Evolutionary conservation across 2,797 vertebrate genomes (phyloP), one percentile per base, ranked within the genome.

Genomic region (Aphelocoma californica): DNA sequence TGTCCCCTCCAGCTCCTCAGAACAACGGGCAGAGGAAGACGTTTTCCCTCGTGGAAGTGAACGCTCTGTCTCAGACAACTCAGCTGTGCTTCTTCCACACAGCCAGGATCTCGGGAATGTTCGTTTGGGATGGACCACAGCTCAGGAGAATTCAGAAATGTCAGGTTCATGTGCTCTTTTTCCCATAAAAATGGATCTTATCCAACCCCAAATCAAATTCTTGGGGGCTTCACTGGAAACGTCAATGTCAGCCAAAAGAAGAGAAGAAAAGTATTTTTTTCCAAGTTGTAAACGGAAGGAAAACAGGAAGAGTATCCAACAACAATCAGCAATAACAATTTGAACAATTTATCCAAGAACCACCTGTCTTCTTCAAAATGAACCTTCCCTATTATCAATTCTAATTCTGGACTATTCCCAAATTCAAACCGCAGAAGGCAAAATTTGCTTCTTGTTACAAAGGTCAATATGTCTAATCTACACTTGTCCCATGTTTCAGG

Each of bases 121-220:
- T 48, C 13, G 0, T 45, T 3, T 29, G 53, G 45, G 42, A 50
- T 0, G 1, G 6, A 8, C 4, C 25, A 26, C 14, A 6, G 10
- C 20, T 60, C 20, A 31, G 48, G n/a, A 18, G 18, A 12, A 34
- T 15, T 44, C 31, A 29, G 61, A 65, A 53, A 45, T 6, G 4
- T 23, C 26, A 36, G 60, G 9, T 3, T 44, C 17, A 13, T 0
- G 11, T 4, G 21, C n/a, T 48, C 10, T 7, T 67, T 48, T 67
- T 21, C 40, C 16, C 19, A 15, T 9, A 8, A 26, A 50, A 61
- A 38, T 2, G 16, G 20, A 26, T 1, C 0, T 36, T 34, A 20
- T 32, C 65, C 38, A n/a, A 7, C 15, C 23, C 38, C 20, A 44
- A 70, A 23, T 11, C 5, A 7, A 42, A 45, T 6, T 38, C 20